Base-by-base conservation (phyloP, 37 sponge, comb jelly and placozoan genomes). In the Corticium candelabrum region DNA sequence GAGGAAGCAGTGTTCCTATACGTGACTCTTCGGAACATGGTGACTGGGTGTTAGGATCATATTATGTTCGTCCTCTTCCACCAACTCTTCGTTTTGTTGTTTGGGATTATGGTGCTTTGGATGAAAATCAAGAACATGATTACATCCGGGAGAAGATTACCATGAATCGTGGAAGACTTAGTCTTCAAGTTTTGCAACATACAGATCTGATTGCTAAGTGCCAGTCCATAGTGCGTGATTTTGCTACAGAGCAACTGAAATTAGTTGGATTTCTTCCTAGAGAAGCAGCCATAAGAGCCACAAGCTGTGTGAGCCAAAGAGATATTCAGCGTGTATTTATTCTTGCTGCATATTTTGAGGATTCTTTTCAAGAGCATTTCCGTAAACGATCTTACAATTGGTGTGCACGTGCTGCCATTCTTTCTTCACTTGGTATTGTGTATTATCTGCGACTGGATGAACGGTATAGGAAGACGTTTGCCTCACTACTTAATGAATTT, bases 261-360 rank as follows among this genome's bases (percentile, higher is more conserved):
- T 34, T 32, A 1, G 40, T 34, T 40, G 75, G 77, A 5, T 70
- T 70, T 34, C 5, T 2, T 32, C 0, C 27, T 1, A n/a, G 33
- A 27, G 85, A 87, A 3, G 85, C 94, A 2, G 41, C 38, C 0
- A 70, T 39, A 30, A 74, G 79, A 11, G 84, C 93, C 40, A 75
- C 77, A 39, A 93, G 93, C 78, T 89, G 85, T n/a, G 93, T 93
- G 35, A 89, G 90, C 35, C 93, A 93, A 74, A 41, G 93, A 37
- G 94, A 90, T 40, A 90, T 93, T 29, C 91, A 50, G 83, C 83
- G 93, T 21, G 93, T 92, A 34, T 92, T 92, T 71, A 92, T 89
- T 35, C 79, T 92, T 74, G 86, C 80, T 37, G 68, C 75, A 34
- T 92, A 86, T 86, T 69, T 92, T 33, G 62, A 67, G 29, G 62